Base-by-base conservation (phyloP, 2,113 vertebrate genomes). In the Vicugna pacos region DNA sequence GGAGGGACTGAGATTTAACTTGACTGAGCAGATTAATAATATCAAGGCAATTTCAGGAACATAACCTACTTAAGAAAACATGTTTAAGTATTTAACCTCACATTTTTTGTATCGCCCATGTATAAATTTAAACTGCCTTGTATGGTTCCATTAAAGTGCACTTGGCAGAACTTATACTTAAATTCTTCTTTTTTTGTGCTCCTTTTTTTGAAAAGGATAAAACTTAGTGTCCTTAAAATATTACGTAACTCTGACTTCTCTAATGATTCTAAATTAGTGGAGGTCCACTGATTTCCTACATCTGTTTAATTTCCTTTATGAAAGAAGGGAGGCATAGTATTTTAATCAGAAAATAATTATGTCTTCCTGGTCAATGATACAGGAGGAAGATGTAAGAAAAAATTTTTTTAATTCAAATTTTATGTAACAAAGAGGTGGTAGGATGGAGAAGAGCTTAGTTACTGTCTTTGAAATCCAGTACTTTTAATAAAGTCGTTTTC, bases 121-220 rank as follows among this genome's bases (percentile, higher is more conserved):
- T 54, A 85, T 81, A 96, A 50, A 76, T 67, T 89, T 84, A 81
- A 88, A 76, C 54, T 48, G 54, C 62, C 89, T 93, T 91, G 89
- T 91, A 35, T 38, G 26, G 87, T 79, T 77, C 42, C 50, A 20
- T 62, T 85, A 48, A 42, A 75, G 38, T 84, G 1, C 54, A 32
- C 75, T 85, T 86, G 67, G 16, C 30, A 79, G 65, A 35, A 60
- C 46, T 32, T 80, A 0, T 56, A 56, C 48, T 65, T 95, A 81
- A 60, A 28, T 64, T 62, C 46, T 50, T 94, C 42, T 90, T 62
- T n/a, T 16, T 90, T 69, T 75, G 60, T 89, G 42, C 50, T 26
- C 14, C 6, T 60, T 80, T 82, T 82, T 93, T 82, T 87, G 24
- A 86, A 91, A 97, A 95, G 3, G 54, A 56, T 96, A 82, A 77